phyloP scores from a whole-genome alignment of 2,888 invertebrate genomes.

The Cybosia mesomella region DNA sequence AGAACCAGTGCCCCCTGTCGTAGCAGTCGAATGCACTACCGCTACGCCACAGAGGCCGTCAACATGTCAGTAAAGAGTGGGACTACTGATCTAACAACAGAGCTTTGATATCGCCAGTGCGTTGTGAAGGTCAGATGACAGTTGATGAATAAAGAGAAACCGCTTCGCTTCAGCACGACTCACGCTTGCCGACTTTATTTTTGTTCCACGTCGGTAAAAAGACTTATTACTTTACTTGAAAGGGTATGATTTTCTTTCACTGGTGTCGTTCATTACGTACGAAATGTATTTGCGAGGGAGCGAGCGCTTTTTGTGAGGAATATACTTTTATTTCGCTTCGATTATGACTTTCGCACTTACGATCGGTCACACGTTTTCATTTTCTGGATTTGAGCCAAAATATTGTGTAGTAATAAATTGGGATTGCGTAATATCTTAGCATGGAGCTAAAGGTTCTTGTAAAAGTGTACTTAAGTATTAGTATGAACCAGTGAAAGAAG shows the following conservation, averaged over 20 bases:
- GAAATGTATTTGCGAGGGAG: conserved; percentile 16
- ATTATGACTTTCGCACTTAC: conserved; percentile 20
- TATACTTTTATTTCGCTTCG: conserved; percentile 17
- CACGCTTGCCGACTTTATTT: conserved; percentile 18
- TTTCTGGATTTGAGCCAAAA: conserved; percentile 17
- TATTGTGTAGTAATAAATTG: conserved; percentile 2
- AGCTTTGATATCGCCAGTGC: no score
- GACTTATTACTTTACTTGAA: conserved; percentile 37
- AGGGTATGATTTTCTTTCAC: conserved; percentile 23
- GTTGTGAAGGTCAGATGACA: no score
- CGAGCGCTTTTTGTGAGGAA: conserved; percentile 12
- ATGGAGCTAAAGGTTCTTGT: background rate
- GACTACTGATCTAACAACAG: no score
- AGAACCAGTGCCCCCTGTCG: no score
- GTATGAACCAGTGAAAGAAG: background rate
- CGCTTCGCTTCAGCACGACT: background rate
- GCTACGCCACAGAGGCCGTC: no score
- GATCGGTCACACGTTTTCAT: conserved; percentile 17
- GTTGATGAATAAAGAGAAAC: background rate
- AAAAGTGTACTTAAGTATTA: background rate
- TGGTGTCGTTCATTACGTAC: conserved; percentile 29
- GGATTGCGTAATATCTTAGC: conserved; percentile 7
- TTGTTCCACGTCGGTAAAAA: conserved; percentile 31
- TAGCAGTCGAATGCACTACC: no score
- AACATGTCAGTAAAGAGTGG: no score